These are phyloP conservation scores for Eulemur macaco DNA, from an alignment of 2,113 vertebrate genomes.

Conservation along the genomic window DNA sequence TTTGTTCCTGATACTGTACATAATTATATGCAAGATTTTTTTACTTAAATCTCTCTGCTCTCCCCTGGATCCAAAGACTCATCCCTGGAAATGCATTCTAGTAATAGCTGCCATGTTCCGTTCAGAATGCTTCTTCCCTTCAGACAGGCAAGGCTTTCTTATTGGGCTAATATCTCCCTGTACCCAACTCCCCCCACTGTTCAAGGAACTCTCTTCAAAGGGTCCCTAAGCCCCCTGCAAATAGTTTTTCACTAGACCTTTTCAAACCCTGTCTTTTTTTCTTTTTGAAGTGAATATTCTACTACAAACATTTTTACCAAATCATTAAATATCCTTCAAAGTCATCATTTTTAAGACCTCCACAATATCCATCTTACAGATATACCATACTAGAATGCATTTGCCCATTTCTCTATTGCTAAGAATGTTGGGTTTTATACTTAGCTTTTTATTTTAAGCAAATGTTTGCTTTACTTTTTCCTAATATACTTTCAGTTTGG, in stretches of 20 bases:
- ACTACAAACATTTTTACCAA: not conserved
- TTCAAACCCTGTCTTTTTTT: not conserved
- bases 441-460: not conserved
- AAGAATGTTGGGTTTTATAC: not conserved
- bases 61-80: not conserved
- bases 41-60: not conserved
- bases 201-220: not conserved
- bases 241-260: not conserved
- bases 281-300: not conserved
- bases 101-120: accelerated
- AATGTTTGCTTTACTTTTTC: not conserved
- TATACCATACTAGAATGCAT: not conserved
- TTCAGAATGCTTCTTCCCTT: not conserved
- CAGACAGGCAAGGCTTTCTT: not conserved
- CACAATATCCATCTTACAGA: not conserved
- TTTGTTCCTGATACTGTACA: not conserved
- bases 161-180: not conserved
- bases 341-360: not conserved
- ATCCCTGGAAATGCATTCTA: not conserved
- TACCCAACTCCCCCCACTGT: not conserved
- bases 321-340: not conserved
- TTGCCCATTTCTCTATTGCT: not conserved
- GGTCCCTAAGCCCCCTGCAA: not conserved
- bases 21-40: not conserved
- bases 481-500: not conserved